A percentile compares a stretch with the other conserved stretches of the same genome.
Conservation (phyloP, 2,113 vertebrate species). For the Mesembrinibis cayennensis region DNA sequence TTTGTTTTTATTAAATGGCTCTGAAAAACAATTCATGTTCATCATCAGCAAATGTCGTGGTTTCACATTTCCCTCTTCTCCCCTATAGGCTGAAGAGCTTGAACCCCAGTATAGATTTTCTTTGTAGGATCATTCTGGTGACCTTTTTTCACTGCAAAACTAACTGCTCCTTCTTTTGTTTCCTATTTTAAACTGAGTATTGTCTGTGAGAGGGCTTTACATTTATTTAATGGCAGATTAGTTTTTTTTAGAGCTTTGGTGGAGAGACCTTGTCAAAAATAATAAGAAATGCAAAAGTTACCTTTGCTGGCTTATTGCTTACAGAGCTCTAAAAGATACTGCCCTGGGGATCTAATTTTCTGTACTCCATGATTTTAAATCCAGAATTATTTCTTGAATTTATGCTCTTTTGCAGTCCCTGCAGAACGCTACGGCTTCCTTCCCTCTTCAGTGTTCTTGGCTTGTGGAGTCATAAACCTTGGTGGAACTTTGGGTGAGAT, state of each 20-base stretch:
- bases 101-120: not conserved
- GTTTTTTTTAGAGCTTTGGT: not conserved
- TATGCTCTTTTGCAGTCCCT: conserved; percentile 32
- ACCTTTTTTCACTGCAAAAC: not conserved
- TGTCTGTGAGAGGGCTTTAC: not conserved
- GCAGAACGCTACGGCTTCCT: conserved; percentile 1
- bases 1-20: conserved; percentile 1
- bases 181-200: not conserved
- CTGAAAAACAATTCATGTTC: not conserved
- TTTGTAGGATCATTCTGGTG: not conserved
- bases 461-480: conserved; percentile 2
- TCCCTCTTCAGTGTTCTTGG: not conserved
- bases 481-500: conserved; percentile 43
- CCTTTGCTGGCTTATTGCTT: not conserved
- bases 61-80: not conserved
- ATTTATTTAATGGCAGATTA: not conserved
- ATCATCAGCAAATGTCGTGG: not conserved
- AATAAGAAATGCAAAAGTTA: not conserved
- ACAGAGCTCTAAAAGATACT: not conserved
- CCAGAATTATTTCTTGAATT: conserved; percentile 30
- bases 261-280: not conserved
- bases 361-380: not conserved
- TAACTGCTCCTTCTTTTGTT: not conserved
- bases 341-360: not conserved
- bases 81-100: not conserved